Evolutionary conservation across 2,888 invertebrate species (phyloP).

Genomic region (Euproctis similis): DNA sequence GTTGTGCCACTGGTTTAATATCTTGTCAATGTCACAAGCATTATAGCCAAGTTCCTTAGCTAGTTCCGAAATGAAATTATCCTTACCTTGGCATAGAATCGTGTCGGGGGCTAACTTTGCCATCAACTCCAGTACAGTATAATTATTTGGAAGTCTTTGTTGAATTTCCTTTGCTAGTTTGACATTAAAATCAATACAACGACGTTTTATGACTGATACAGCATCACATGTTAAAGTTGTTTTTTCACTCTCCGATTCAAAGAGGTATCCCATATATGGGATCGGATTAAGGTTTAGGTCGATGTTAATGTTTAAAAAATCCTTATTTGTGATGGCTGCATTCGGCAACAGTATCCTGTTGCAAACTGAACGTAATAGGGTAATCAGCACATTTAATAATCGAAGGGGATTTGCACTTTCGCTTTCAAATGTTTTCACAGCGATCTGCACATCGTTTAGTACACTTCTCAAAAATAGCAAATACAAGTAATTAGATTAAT

Average conservation of each 20-base stretch:
- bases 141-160: conserved; percentile 9
- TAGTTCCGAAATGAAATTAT: conserved; percentile 10
- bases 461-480: neutral
- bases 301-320: conserved; percentile 6
- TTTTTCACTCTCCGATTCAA: conserved; percentile 2
- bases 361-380: conserved; percentile 16
- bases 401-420: conserved; percentile 4
- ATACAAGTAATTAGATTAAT: conserved; percentile 4
- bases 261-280: conserved; percentile 7
- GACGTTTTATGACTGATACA: neutral
- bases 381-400: conserved; percentile 13
- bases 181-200: conserved; percentile 3
- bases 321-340: conserved; percentile 2
- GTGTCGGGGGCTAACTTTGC: conserved; percentile 7
- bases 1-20: conserved; percentile 16
- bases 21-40: conserved; percentile 10
- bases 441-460: conserved; percentile 7
- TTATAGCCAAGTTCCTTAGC: conserved; percentile 10
- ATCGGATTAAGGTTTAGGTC: conserved; percentile 10
- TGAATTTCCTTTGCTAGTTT: conserved; percentile 6
- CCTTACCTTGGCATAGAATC: conserved; percentile 10
- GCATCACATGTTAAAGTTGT: conserved; percentile 2
- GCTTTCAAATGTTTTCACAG: conserved; percentile 7
- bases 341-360: conserved; percentile 14
- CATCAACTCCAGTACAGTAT: conserved; percentile 9